Evolutionary conservation across 37 sponge, comb jelly and placozoan species (phyloP).

Genomic region (Mnemiopsis leidyi): DNA sequence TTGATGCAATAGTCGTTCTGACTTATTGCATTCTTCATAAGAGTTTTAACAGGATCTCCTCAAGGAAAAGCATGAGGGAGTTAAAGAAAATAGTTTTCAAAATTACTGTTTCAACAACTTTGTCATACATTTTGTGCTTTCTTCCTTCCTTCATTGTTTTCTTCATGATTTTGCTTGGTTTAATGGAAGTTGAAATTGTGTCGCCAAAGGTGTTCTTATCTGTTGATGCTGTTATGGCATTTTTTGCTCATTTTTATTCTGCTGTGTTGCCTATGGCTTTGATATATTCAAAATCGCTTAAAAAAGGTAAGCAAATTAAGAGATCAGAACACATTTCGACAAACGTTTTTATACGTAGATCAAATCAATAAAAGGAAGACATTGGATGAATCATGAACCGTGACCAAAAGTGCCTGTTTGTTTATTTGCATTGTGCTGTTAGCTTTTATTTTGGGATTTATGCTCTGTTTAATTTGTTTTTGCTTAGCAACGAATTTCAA

Average conservation of each 20-base stretch:
- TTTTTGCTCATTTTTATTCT: slow-evolving; percentile 35
- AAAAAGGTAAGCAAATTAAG: background rate
- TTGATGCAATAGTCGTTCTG: background rate
- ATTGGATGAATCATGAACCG: no score
- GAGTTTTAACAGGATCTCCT: background rate
- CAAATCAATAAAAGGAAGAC: no score
- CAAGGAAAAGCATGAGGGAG: background rate
- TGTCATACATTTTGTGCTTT: slow-evolving; percentile 3
- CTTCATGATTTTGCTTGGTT: background rate
- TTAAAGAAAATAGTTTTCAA: slow-evolving; percentile 39
- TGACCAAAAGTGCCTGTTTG: no score
- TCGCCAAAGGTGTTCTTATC: background rate
- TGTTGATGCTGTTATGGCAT: background rate
- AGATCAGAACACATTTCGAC: background rate
- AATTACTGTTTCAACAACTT: background rate
- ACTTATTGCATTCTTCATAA: background rate
- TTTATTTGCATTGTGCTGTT: no score
- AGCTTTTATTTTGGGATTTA: no score
- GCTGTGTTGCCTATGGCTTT: slow-evolving; percentile 11
- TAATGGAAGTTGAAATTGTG: background rate
- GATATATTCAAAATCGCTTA: slow-evolving; percentile 27
- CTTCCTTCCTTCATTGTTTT: background rate
- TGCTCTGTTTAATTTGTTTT: no score
- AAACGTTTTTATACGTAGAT: background rate
- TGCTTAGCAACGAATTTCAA: no score